Conservation (phyloP, 2,888 invertebrate genomes). For the Lobophora halterata region DNA sequence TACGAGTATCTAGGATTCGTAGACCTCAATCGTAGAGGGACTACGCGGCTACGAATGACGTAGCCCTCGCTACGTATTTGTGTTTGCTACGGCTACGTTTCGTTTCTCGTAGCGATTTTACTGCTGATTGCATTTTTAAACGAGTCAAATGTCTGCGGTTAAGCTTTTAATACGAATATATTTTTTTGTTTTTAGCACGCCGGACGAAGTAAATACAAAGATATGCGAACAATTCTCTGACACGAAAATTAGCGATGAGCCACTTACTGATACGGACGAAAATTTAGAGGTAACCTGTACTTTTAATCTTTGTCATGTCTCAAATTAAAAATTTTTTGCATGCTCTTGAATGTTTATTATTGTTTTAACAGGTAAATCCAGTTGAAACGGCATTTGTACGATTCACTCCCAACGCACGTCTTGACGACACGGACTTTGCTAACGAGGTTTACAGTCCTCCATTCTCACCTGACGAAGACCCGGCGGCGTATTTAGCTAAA, state of each 20-base stretch:
- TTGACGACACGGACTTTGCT: conserved; percentile 85
- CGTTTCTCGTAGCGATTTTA: too few species aligned
- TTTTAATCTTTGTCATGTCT: neutral
- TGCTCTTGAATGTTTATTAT: neutral
- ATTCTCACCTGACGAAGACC: conserved; percentile 70
- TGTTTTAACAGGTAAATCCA: conserved; percentile 73
- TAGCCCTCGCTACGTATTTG: too few species aligned
- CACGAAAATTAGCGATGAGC: conserved; percentile 53
- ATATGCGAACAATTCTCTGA: conserved; percentile 69
- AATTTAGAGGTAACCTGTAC: conserved; percentile 47
- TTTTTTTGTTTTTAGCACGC: conserved; percentile 50
- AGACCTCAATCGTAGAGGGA: too few species aligned
- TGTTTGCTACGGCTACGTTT: too few species aligned
- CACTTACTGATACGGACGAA: conserved; percentile 39
- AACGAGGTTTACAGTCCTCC: conserved; percentile 91
- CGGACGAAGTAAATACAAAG: conserved; percentile 59
- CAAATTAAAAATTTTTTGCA: too few species aligned
- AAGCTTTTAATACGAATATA: too few species aligned
- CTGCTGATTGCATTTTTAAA: too few species aligned
- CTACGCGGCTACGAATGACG: too few species aligned
- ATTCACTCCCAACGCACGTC: conserved; percentile 85
- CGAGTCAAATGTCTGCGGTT: too few species aligned
- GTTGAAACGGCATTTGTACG: conserved; percentile 89
- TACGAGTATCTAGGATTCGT: too few species aligned
- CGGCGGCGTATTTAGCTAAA: conserved; percentile 53